Percentiles rank a stretch among this genome's conserved stretches.
These are phyloP conservation scores for Tinea semifulvella DNA, from an alignment of 2,888 invertebrate species.

Conservation along the genomic window DNA sequence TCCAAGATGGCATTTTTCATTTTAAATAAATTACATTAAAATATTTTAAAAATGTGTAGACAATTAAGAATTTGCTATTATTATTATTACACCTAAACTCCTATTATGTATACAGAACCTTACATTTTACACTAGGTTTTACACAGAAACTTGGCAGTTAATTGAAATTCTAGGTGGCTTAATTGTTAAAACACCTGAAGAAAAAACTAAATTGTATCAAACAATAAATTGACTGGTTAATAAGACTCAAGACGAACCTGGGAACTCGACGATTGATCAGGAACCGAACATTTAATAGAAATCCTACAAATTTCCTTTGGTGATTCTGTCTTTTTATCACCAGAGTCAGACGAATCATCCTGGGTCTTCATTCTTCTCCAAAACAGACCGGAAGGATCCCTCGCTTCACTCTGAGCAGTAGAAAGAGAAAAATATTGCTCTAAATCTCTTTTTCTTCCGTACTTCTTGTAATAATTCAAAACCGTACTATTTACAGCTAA, in stretches of 20 bases:
- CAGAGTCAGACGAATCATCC: slow-evolving; percentile 50
- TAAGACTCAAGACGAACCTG: slow-evolving; percentile 30
- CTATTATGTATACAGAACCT: too few species aligned
- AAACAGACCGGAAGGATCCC: slow-evolving; percentile 46
- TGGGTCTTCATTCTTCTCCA: slow-evolving; percentile 56
- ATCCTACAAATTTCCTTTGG: slow-evolving; percentile 52
- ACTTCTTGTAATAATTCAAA: slow-evolving; percentile 74
- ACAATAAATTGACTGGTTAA: not conserved
- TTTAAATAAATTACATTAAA: too few species aligned
- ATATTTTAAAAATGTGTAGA: too few species aligned
- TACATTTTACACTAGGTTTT: too few species aligned
- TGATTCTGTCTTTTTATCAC: slow-evolving; percentile 44
- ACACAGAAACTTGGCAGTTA: too few species aligned
- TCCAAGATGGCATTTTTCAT: too few species aligned
- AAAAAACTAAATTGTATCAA: not conserved
- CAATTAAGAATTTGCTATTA: too few species aligned
- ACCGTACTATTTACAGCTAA: slow-evolving; percentile 50
- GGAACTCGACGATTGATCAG: slow-evolving; percentile 33
- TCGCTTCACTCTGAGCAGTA: slow-evolving; percentile 49
- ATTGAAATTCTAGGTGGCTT: too few species aligned
- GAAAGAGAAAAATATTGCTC: slow-evolving; percentile 71
- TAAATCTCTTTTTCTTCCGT: slow-evolving; percentile 71
- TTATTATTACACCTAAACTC: too few species aligned
- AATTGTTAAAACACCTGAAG: too few species aligned
- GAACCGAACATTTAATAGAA: slow-evolving; percentile 47